Evolutionary conservation across 1,140 invertebrate species (phyloP).

Genomic region (Zophobas atratus): DNA sequence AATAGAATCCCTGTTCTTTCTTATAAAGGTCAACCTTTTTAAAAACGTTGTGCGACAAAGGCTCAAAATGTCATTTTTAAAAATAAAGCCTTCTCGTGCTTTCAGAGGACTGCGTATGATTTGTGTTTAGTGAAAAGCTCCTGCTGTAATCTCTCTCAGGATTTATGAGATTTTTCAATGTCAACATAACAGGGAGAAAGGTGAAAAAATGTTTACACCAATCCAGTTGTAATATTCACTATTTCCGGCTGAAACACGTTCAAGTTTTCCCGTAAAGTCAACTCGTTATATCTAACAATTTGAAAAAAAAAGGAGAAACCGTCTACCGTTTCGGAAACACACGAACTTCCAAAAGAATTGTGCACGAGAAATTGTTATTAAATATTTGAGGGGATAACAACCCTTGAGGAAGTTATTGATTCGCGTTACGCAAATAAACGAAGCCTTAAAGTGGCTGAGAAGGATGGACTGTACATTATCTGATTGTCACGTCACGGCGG

Average conservation of each 20-base stretch:
- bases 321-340: too few relatives aligned
- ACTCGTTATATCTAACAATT: not conserved
- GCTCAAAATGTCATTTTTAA: not conserved
- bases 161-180: slow-evolving; percentile 32
- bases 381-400: not conserved
- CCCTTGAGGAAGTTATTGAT: not conserved
- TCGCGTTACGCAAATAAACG: slow-evolving; percentile 11
- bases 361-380: not conserved
- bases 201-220: slow-evolving; percentile 5
- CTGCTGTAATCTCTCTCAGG: not conserved
- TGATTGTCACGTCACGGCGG: not conserved
- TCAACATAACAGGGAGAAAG: slow-evolving; percentile 10
- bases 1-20: too few relatives aligned
- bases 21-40: too few relatives aligned
- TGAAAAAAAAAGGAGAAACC: slow-evolving; percentile 3
- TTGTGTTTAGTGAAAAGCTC: slow-evolving; percentile 14
- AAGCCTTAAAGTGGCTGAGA: slow-evolving; percentile 27
- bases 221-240: not conserved
- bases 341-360: not conserved
- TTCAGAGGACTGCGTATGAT: not conserved
- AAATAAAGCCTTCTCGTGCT: not conserved
- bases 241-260: not conserved
- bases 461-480: slow-evolving; percentile 16
- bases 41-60: too few relatives aligned
- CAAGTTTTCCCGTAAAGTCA: not conserved